Percentiles rank a stretch among this genome's conserved stretches.
Evolutionary conservation across 2,888 invertebrate genomes (phyloP).

Genomic region (Minunthozetes semirufus): DNA sequence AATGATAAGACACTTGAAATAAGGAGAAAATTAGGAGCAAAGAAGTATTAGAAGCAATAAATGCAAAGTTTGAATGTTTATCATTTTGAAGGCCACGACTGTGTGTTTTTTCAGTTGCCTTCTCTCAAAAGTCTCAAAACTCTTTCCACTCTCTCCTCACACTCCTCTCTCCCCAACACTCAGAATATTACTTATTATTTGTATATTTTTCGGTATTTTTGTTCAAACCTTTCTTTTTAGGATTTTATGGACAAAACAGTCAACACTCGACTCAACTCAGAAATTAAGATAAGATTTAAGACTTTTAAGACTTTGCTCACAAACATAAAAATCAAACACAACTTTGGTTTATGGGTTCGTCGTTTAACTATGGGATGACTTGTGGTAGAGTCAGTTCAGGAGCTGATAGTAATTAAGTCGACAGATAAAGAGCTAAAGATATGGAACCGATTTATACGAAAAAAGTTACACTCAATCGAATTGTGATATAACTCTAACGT

Average conservation of each 20-base stretch:
- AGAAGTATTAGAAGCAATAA: too few species aligned
- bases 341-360: not conserved
- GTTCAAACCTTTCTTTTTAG: not conserved
- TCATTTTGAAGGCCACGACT: not conserved
- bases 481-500: too few species aligned
- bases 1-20: conserved; percentile 14
- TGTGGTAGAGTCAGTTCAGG: not conserved
- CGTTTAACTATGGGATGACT: not conserved
- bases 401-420: conserved; percentile 3
- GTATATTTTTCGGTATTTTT: not conserved
- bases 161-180: not conserved
- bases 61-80: not conserved
- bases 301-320: not conserved
- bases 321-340: conserved; percentile 9
- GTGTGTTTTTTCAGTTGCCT: not conserved
- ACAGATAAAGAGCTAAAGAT: not conserved
- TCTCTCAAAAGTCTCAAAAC: conserved; percentile 7
- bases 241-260: conserved; percentile 16
- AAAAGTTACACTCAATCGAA: too few species aligned
- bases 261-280: conserved; percentile 7
- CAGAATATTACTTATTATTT: conserved; percentile 4
- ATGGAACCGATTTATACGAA: too few species aligned
- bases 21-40: not conserved
- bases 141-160: not conserved
- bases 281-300: not conserved